These are phyloP conservation scores for Ochropleura leucogaster DNA, from an alignment of 2,888 invertebrate species.

Conservation along the genomic window DNA sequence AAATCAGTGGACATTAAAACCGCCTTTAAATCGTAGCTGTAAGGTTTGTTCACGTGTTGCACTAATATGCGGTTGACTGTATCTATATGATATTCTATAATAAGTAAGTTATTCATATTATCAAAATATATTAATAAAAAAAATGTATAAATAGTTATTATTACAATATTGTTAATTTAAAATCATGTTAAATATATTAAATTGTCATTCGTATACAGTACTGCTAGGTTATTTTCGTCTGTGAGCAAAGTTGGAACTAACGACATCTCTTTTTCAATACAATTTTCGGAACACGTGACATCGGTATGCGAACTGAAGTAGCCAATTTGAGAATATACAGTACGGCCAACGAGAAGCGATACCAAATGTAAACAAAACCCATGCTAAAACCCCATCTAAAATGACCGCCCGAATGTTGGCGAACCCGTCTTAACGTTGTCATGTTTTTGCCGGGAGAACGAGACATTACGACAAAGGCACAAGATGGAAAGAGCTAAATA, in stretches of 20 bases:
- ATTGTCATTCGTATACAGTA: neutral
- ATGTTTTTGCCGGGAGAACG: too few species aligned
- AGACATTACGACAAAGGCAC: too few species aligned
- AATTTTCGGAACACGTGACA: neutral
- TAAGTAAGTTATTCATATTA: constrained; percentile 41
- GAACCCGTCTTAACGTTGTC: too few species aligned
- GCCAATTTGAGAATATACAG: too few species aligned
- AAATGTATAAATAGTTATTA: constrained; percentile 18
- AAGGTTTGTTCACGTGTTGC: neutral
- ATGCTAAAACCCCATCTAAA: too few species aligned
- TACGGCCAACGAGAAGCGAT: too few species aligned
- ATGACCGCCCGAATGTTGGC: too few species aligned
- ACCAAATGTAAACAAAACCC: too few species aligned
- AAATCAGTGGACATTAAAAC: neutral
- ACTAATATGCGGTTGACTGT: neutral
- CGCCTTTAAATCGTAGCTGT: neutral
- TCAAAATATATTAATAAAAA: constrained; percentile 27
- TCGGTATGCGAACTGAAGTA: neutral
- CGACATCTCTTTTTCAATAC: neutral
- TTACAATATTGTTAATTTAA: constrained; percentile 26
- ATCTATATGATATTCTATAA: neutral
- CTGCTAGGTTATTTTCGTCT: too few species aligned
- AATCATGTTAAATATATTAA: constrained; percentile 4
- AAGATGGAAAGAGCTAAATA: too few species aligned
- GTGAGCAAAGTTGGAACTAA: neutral